These are phyloP conservation scores for Drosophila tsacasi DNA, from an alignment of 1,140 invertebrate species.

Conservation along the genomic window DNA sequence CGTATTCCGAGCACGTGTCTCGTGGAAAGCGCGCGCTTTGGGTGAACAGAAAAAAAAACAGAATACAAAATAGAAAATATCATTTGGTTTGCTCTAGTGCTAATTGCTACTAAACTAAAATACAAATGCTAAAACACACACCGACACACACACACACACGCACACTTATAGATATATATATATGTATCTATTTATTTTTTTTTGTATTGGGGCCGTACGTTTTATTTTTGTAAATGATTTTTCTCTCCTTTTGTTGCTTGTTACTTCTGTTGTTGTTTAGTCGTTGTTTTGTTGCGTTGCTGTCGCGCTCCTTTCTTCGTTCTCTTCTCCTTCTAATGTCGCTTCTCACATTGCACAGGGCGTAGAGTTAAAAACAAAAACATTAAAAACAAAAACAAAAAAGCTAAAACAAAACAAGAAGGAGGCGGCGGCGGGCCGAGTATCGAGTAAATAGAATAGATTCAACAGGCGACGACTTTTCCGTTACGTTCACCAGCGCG, in stretches of 20 bases:
- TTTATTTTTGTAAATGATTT: slow-evolving; percentile 37
- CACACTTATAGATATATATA: neutral
- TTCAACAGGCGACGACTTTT: slow-evolving; percentile 68
- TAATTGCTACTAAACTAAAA: slow-evolving; percentile 51
- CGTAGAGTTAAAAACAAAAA: slow-evolving; percentile 27
- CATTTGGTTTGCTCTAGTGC: slow-evolving; percentile 30
- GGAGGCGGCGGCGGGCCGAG: neutral
- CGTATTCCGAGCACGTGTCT: slow-evolving; percentile 24
- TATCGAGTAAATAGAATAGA: slow-evolving; percentile 38
- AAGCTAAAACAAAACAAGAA: slow-evolving; percentile 29
- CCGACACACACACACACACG: neutral
- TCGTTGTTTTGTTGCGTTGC: slow-evolving; percentile 16
- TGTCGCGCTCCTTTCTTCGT: neutral
- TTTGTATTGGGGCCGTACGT: slow-evolving; percentile 39
- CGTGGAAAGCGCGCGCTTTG: slow-evolving; percentile 39
- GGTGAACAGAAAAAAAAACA: neutral
- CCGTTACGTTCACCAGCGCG: slow-evolving; percentile 80
- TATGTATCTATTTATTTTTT: neutral
- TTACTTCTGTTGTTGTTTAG: slow-evolving; percentile 15
- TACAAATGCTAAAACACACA: slow-evolving; percentile 35
- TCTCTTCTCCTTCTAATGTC: slow-evolving; percentile 1
- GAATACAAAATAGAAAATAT: slow-evolving; percentile 4
- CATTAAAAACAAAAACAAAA: slow-evolving; percentile 23
- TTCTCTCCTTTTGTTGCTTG: slow-evolving; percentile 21
- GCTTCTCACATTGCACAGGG: slow-evolving; percentile 14